Base-by-base conservation (phyloP, 2,888 invertebrate species). In the Dicroscelio sp. region DNA sequence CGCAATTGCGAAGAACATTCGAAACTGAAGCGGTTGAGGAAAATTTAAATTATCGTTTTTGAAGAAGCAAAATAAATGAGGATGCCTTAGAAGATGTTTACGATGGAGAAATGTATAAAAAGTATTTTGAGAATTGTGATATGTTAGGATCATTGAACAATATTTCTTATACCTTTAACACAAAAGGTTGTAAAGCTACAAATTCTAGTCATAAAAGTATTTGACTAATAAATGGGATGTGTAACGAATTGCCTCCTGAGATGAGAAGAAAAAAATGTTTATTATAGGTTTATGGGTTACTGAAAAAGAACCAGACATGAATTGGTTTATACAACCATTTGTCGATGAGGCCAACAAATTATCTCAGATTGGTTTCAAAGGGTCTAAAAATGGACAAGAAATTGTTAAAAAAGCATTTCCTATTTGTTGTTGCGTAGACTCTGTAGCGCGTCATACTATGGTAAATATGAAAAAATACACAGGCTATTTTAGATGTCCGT, bases 381-480 rank as follows among this genome's bases (percentile, higher is more conserved):
- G 91, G 90, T 23, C 52, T 35, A 10, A 60, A 8, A 78, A 91
- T 55, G 87, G 60, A 52, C 23, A 52, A 23, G 17, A 35, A 0
- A 83, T 86, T 14, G 83, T 67, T 33, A 83, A 52, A 8, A 91
- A 88, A 86, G 76, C 85, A 20, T 65, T 90, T 76, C 92, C 91
- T 30, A 10, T 92, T 4, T 76, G 78, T 27, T 82, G 35, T 23
- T 79, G 65, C 14, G 43, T 43, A 8, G 76, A 93, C 78, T 92
- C 92, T 0, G 76, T 65, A 8, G 89, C 90, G 1, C 63, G 90
- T 14, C 82, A 76, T 31, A 48, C 52, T 43, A 23, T 90, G 5
- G 23, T 92, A 17, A 86, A 90, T 48, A 92, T 93, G 89, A 91
- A 65, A 52, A 87, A 76, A 31, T 92, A 63, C 63, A 93, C 92